These are phyloP conservation scores for Apamea sordens DNA, from an alignment of 2,888 invertebrate genomes.

Conservation along the genomic window DNA sequence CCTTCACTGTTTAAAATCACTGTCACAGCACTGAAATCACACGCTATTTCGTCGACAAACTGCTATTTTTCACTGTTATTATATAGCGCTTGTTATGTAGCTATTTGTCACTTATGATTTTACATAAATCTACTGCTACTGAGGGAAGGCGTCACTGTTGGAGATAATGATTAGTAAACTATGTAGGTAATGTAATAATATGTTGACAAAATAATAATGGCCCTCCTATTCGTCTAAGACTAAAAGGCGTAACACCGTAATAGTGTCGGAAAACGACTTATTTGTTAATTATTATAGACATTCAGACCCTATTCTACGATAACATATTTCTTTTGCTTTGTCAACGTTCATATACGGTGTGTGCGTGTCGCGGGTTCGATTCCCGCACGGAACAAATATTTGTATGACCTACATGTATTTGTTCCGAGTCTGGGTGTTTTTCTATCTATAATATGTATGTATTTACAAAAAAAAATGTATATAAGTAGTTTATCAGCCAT, in stretches of 20 bases:
- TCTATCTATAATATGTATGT: no score
- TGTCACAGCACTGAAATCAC: conserved; percentile 30
- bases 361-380: no score
- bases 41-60: background rate
- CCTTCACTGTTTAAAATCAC: conserved; percentile 36
- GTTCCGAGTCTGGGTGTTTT: no score
- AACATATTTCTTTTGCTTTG: no score
- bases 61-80: conserved; percentile 17
- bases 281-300: background rate
- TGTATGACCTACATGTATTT: no score
- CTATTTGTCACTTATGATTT: conserved; percentile 18
- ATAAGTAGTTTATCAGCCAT: no score
- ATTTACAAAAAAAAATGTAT: no score
- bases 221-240: no score
- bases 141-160: conserved; percentile 1
- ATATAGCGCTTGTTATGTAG: background rate
- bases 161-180: conserved; percentile 4
- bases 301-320: background rate
- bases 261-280: background rate
- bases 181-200: background rate
- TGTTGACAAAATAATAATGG: conserved; percentile 48
- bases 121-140: conserved; percentile 7
- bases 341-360: background rate
- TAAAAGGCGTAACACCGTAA: background rate
- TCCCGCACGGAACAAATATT: no score